Evolutionary conservation across 2,797 vertebrate species (phyloP).

Genomic region (Peromyscus eremicus): DNA sequence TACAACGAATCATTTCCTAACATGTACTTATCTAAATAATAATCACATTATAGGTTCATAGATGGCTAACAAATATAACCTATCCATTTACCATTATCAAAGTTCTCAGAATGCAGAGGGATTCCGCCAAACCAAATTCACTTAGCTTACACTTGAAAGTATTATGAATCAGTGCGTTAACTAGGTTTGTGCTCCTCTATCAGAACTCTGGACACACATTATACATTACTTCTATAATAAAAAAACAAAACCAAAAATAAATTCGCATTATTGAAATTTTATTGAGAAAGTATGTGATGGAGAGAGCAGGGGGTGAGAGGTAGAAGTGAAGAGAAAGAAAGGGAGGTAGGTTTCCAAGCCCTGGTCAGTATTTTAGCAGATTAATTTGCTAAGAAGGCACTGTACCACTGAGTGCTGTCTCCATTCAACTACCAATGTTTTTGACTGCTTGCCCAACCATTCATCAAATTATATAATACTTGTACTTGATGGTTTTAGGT

Average conservation of each 20-base stretch:
- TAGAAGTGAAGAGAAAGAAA: too few species aligned
- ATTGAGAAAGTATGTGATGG: neutral
- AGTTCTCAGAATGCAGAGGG: neutral
- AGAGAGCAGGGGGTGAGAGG: neutral
- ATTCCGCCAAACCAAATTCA: neutral
- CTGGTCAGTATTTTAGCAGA: neutral
- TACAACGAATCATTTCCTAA: conserved; percentile 5
- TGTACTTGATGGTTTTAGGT: neutral
- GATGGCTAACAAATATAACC: neutral
- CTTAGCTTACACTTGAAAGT: neutral
- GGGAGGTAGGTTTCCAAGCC: neutral
- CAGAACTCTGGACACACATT: neutral
- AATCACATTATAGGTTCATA: conserved; percentile 14
- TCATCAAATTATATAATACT: neutral
- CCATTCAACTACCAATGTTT: neutral
- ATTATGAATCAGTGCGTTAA: neutral
- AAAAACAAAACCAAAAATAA: neutral
- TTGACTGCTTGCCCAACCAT: neutral
- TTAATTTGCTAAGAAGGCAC: neutral
- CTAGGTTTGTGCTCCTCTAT: neutral
- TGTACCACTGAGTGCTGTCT: neutral
- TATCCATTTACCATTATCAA: neutral
- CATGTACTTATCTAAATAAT: conserved; percentile 13
- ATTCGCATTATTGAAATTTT: conserved; percentile 14
- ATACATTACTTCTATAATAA: neutral